Conservation (phyloP, 1,140 invertebrate genomes). For the Aradophagus sp. region DNA sequence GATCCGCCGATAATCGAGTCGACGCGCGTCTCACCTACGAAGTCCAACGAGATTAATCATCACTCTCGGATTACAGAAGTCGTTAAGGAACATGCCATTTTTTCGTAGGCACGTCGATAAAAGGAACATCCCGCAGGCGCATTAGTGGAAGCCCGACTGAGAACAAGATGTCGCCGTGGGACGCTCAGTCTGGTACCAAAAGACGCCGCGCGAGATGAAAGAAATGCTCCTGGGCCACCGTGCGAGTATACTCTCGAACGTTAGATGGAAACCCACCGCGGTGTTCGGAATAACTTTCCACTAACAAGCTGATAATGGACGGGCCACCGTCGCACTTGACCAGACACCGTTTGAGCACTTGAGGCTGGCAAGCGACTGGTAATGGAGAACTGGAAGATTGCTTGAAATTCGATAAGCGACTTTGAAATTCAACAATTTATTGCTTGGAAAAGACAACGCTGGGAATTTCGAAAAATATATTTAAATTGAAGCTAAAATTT, state of each 20-base stretch:
- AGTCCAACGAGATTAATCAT: constrained; percentile 52
- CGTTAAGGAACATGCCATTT: constrained; percentile 56
- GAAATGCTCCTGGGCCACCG: constrained; percentile 63
- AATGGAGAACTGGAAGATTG: background rate
- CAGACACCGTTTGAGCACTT: constrained; percentile 6
- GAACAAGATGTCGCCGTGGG: constrained; percentile 53
- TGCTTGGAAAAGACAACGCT: too few species aligned
- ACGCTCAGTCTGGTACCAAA: constrained; percentile 40
- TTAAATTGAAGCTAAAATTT: too few species aligned
- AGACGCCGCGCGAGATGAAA: constrained; percentile 67
- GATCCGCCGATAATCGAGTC: constrained; percentile 50
- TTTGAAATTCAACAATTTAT: too few species aligned
- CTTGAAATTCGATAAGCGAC: background rate
- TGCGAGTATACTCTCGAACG: constrained; percentile 59
- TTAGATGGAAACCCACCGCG: constrained; percentile 58
- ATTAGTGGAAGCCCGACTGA: constrained; percentile 47
- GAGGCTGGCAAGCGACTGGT: too few species aligned
- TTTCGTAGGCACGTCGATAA: constrained; percentile 45
- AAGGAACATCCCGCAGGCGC: constrained; percentile 50
- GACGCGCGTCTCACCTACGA: constrained; percentile 46
- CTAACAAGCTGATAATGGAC: constrained; percentile 68
- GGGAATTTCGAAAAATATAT: too few species aligned
- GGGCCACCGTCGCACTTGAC: constrained; percentile 19
- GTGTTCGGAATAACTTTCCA: constrained; percentile 60
- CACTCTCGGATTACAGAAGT: constrained; percentile 51